Percentiles rank a stretch among this genome's conserved stretches.
Evolutionary conservation across 1,140 invertebrate genomes (phyloP).

Genomic region (Anoplophora glabripennis): DNA sequence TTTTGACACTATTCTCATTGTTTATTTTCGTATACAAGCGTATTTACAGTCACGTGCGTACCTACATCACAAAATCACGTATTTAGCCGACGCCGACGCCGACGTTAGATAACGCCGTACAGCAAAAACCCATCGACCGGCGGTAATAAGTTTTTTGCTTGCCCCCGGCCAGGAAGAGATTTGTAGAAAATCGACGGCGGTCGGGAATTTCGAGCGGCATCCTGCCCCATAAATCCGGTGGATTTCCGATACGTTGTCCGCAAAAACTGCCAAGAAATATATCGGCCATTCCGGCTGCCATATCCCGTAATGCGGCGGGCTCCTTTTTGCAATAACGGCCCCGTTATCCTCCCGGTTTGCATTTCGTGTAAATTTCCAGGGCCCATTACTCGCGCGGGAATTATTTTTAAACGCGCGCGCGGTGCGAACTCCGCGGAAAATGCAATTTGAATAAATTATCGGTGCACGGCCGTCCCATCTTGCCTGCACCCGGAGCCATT

Average conservation of each 20-base stretch:
- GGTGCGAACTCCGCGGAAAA: too few species aligned
- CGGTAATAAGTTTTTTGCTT: constrained; percentile 8
- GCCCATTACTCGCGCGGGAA: too few species aligned
- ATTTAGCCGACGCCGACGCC: neutral
- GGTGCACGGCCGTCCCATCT: too few species aligned
- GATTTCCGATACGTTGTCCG: constrained; percentile 8
- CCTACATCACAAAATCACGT: neutral
- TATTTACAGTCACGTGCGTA: too few species aligned
- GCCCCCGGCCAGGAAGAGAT: constrained; percentile 1
- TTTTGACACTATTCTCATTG: too few species aligned
- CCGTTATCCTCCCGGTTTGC: constrained; percentile 9
- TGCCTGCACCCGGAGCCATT: too few species aligned
- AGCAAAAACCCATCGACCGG: neutral
- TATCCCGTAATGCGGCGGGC: constrained; percentile 11
- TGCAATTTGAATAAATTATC: too few species aligned
- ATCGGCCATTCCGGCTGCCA: constrained; percentile 11
- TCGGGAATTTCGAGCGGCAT: too few species aligned
- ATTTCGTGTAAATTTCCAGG: constrained; percentile 8
- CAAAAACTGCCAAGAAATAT: constrained; percentile 14
- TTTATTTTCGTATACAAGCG: too few species aligned
- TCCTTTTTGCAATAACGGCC: constrained; percentile 14
- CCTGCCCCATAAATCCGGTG: constrained; percentile 6
- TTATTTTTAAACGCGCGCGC: too few species aligned
- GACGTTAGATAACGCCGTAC: too few species aligned
- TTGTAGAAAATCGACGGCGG: neutral